Evolutionary conservation across 2,888 invertebrate genomes (phyloP).

Genomic region (Empis stercorea): DNA sequence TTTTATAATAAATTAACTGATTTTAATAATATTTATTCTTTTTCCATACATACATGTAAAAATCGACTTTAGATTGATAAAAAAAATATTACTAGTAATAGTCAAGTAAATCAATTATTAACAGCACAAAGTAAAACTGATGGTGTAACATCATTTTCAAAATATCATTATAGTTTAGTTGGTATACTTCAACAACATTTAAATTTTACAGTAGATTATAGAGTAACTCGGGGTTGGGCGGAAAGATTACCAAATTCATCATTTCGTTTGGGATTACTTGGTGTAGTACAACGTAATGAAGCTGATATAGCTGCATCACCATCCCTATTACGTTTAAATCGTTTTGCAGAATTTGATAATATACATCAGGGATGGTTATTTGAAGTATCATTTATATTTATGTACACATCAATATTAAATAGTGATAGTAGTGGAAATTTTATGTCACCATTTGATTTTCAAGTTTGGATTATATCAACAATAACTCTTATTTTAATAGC

Average conservation of each 20-base stretch:
- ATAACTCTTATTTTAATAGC: slow-evolving; percentile 17
- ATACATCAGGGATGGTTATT: slow-evolving; percentile 33
- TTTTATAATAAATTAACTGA: background rate
- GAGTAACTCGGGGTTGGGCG: slow-evolving; percentile 31
- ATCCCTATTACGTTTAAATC: slow-evolving; percentile 27
- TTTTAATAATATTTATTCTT: slow-evolving; percentile 4
- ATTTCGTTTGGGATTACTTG: slow-evolving; percentile 28
- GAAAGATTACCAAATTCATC: slow-evolving; percentile 25
- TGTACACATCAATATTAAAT: slow-evolving; percentile 27
- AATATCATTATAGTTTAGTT: slow-evolving; percentile 27
- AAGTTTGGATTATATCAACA: slow-evolving; percentile 23
- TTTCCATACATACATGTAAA: too few relatives aligned
- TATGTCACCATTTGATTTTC: slow-evolving; percentile 25
- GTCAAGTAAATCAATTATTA: slow-evolving; percentile 20
- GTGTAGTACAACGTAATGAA: slow-evolving; percentile 28
- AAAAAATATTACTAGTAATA: slow-evolving; percentile 23
- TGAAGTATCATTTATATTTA: slow-evolving; percentile 27
- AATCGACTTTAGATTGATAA: slow-evolving; percentile 30
- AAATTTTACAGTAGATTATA: slow-evolving; percentile 28
- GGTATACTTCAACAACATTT: slow-evolving; percentile 22
- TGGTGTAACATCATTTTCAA: slow-evolving; percentile 27
- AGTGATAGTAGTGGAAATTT: slow-evolving; percentile 24
- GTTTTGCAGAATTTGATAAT: slow-evolving; percentile 28
- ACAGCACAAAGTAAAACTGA: slow-evolving; percentile 20
- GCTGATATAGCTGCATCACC: slow-evolving; percentile 31